Base-by-base conservation (phyloP, 1,140 invertebrate genomes). In the Ganaspis sp. region DNA sequence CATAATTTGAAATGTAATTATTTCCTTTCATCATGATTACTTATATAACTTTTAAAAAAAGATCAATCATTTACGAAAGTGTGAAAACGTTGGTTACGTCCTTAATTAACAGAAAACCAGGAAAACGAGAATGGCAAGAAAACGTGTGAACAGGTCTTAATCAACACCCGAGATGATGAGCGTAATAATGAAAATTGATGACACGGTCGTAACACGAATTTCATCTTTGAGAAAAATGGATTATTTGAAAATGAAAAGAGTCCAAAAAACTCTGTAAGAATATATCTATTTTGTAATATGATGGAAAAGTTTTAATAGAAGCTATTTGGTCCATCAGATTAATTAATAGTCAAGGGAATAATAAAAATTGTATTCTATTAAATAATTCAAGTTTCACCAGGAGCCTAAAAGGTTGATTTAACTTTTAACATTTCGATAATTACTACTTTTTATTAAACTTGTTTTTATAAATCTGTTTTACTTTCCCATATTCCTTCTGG, bases 141-240 rank as follows among this genome's bases (percentile, higher is more conserved):
- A 80, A 81, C 81, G 79, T 81, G 76, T 82, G 81, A 77, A 81
- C 81, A 72, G 81, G 79, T 83, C 83, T 82, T 84, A 83, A 84
- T 84, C 77, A 84, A 79, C 81, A 83, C 78, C 80, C 78, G 75
- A 75, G 83, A 79, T 82, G 81, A 82, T 81, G 81, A 73, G 81
- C 77, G 74, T 49, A 75, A 75, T 83, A 83, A 85, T 85, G 84
- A 85, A 85, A 85, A 85, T 85, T 85, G 82, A 85, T 83, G 84
- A 85, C 82, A 85, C 81, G 79, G 80, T 80, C 74, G 64, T 34
- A 77, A 70, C 75, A 53, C 76, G 76, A 69, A 73, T 75, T 80
- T 79, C 79, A 72, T 78, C 78, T 83, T 69, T 75, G 77, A 76
- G 75, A 23, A 81, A 79, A 80, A 83, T 83, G 75, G n/a, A n/a